Evolutionary conservation across 2,113 vertebrate genomes (phyloP).

Genomic region (Crotalus tigris): DNA sequence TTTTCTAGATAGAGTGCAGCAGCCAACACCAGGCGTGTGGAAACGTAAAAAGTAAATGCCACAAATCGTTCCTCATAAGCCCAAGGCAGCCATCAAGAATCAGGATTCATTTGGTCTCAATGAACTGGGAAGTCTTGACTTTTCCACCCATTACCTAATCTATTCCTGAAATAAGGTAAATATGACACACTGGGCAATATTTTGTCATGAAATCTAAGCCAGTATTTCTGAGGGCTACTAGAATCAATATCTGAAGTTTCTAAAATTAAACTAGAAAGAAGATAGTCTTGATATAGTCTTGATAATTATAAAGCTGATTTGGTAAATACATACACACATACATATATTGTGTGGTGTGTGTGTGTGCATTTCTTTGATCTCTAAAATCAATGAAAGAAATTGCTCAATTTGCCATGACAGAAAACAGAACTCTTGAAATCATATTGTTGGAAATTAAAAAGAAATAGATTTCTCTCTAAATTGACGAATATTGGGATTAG

Average conservation of each 20-base stretch:
- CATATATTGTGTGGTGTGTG: neutral
- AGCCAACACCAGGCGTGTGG: neutral
- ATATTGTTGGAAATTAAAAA: neutral
- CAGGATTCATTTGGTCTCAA: neutral
- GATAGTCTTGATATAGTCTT: neutral
- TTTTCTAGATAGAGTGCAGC: neutral
- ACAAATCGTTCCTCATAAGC: neutral
- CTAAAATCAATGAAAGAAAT: constrained; percentile 13
- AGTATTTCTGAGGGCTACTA: neutral
- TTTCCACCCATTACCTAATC: constrained; percentile 18
- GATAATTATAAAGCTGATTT: neutral
- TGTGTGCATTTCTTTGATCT: neutral
- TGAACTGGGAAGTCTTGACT: fast-evolving
- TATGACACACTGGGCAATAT: neutral
- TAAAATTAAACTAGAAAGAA: neutral
- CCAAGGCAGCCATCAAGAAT: neutral
- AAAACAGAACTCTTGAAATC: neutral
- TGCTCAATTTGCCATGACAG: neutral
- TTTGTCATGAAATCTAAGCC: neutral
- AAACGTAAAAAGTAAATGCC: neutral
- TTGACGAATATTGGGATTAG: constrained; percentile 14
- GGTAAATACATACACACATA: neutral
- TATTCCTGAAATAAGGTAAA: neutral
- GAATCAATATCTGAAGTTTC: neutral
- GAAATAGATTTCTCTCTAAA: neutral